Evolutionary conservation across 2,888 invertebrate genomes (phyloP), one percentile per base, ranked within the genome.

Genomic region (Diplolepis rosae): DNA sequence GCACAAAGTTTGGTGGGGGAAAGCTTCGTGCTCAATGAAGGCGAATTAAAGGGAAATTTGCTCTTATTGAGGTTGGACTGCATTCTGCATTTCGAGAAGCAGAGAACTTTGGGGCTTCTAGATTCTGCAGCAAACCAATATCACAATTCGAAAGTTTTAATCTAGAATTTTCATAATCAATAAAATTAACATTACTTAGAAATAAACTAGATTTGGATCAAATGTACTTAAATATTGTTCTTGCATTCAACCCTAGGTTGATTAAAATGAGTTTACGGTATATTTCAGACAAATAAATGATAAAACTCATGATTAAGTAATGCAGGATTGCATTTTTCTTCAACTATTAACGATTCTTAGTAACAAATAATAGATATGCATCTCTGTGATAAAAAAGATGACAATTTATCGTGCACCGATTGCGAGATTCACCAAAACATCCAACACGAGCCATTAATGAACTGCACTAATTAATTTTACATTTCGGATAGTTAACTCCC

Each of bases 11-110:
- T n/a, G n/a, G n/a, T n/a, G n/a, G n/a, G n/a, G n/a, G n/a, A n/a
- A n/a, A n/a, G n/a, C n/a, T n/a, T n/a, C n/a, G n/a, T n/a, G n/a
- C n/a, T n/a, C n/a, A n/a, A n/a, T n/a, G n/a, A n/a, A n/a, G n/a
- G n/a, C n/a, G n/a, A n/a, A n/a, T n/a, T n/a, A n/a, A n/a, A n/a
- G n/a, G n/a, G n/a, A n/a, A n/a, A n/a, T n/a, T n/a, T n/a, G n/a
- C n/a, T n/a, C n/a, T n/a, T n/a, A n/a, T n/a, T n/a, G n/a, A n/a
- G n/a, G n/a, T n/a, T n/a, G n/a, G n/a, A n/a, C n/a, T n/a, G n/a
- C n/a, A n/a, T n/a, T n/a, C n/a, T n/a, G n/a, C n/a, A n/a, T 61
- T 61, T 61, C 39, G n/a, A 24, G 61, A 39, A 61, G 39, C 22
- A 27, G 30, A 45, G 2, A 45, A 45, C n/a, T n/a, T n/a, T n/a